Evolutionary conservation across 2,797 vertebrate genomes (phyloP).

Genomic region (Urocyon cinereoargenteus): DNA sequence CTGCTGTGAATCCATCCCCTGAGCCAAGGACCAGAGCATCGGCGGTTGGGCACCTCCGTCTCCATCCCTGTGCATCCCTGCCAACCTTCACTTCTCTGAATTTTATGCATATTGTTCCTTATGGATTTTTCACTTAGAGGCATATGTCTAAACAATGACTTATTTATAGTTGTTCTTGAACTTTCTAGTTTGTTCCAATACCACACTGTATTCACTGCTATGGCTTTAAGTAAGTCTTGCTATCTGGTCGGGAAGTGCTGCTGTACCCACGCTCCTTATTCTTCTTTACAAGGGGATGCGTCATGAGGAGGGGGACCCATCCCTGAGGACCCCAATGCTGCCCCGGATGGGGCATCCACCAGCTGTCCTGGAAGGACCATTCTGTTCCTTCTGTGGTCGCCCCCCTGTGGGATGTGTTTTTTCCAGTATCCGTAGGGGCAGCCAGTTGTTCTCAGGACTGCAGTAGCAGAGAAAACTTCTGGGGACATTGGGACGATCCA

Average conservation of each 20-base stretch:
- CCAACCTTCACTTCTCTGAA: background rate
- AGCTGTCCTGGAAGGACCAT: background rate
- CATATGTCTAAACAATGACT: background rate
- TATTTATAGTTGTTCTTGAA: background rate
- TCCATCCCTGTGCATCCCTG: too few species aligned
- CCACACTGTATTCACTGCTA: background rate
- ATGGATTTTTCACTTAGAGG: background rate
- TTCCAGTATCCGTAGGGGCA: background rate
- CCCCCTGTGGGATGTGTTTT: fast-evolving
- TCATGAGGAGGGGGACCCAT: background rate
- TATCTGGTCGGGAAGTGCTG: background rate
- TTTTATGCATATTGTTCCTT: background rate
- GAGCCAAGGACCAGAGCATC: fast-evolving
- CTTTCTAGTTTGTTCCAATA: background rate
- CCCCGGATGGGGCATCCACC: background rate
- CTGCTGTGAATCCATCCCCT: background rate
- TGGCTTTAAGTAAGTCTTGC: background rate
- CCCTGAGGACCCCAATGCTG: background rate
- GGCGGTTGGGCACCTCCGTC: background rate
- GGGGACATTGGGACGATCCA: fast-evolving
- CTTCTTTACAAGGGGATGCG: background rate
- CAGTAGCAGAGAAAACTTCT: background rate
- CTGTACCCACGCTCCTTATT: background rate
- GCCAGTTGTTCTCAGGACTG: background rate
- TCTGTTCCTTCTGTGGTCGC: background rate